Percentiles rank a stretch among this genome's conserved stretches.
Evolutionary conservation across 2,113 vertebrate genomes (phyloP).

Genomic region (Dendropsophus ebraccatus): DNA sequence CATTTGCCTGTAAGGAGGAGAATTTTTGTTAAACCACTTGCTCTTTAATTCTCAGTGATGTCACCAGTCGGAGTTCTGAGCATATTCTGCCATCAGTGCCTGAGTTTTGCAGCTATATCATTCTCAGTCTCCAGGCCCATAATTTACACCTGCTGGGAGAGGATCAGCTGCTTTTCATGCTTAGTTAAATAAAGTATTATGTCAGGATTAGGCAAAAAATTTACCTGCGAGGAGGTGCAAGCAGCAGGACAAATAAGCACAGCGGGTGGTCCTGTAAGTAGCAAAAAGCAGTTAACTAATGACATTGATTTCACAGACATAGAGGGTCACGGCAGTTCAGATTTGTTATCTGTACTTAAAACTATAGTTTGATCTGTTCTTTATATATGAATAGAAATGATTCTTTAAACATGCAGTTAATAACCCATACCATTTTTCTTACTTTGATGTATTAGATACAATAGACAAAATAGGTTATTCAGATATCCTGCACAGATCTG

Average conservation of each 20-base stretch:
- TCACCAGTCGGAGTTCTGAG: slow-evolving; percentile 65
- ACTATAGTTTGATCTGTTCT: background rate
- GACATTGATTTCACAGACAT: slow-evolving; percentile 27
- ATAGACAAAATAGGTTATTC: no score
- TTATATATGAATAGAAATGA: background rate
- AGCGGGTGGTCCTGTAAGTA: slow-evolving; percentile 62
- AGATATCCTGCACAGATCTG: no score
- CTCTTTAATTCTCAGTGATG: slow-evolving; percentile 64
- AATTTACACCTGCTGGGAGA: slow-evolving; percentile 73
- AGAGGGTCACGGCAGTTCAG: background rate
- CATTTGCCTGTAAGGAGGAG: background rate
- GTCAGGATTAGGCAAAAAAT: slow-evolving; percentile 62
- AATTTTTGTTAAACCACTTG: background rate
- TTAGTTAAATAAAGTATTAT: slow-evolving; percentile 69
- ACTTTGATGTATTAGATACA: no score
- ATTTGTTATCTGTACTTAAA: background rate
- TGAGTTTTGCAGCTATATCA: slow-evolving; percentile 66
- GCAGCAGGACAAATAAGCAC: slow-evolving; percentile 61
- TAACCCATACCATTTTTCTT: no score
- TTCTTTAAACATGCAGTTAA: no score
- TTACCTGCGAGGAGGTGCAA: slow-evolving; percentile 49
- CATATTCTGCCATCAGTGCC: slow-evolving; percentile 61
- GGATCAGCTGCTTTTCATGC: slow-evolving; percentile 65
- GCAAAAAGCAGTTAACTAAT: slow-evolving; percentile 48
- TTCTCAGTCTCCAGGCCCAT: slow-evolving; percentile 56